phyloP scores from a whole-genome alignment of 1,140 invertebrate species.

The Sesamia nonagrioides region DNA sequence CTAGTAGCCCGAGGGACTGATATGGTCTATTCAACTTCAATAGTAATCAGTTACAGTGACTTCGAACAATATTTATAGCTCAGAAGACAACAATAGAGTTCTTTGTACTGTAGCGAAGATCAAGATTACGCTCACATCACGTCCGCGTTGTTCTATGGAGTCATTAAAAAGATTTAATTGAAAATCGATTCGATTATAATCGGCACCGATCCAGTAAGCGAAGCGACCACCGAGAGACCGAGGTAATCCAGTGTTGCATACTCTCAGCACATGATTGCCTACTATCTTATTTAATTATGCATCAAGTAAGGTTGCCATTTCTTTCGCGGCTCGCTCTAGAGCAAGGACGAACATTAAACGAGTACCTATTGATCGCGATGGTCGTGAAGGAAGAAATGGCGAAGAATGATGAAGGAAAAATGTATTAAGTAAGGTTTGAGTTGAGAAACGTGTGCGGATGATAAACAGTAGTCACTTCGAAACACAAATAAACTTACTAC shows the following conservation, averaged over 20 bases:
- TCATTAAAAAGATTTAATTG: slow-evolving; percentile 18
- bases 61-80: neutral
- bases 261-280: neutral
- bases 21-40: neutral
- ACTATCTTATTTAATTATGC: neutral
- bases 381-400: too few relatives aligned
- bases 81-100: neutral
- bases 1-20: too few relatives aligned
- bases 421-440: too few relatives aligned
- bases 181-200: slow-evolving; percentile 7
- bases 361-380: too few relatives aligned
- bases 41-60: neutral
- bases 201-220: neutral
- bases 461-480: too few relatives aligned
- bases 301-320: neutral
- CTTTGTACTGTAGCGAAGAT: slow-evolving; percentile 10
- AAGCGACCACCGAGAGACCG: neutral
- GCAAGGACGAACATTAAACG: too few relatives aligned
- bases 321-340: neutral
- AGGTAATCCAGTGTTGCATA: neutral
- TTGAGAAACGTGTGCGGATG: too few relatives aligned
- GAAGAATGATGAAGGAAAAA: too few relatives aligned
- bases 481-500: too few relatives aligned
- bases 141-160: neutral
- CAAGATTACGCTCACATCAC: neutral